Evolutionary conservation across 1,140 invertebrate species (phyloP), one percentile per base, ranked within the genome.

Genomic region (Cardiocondyla obscurior): DNA sequence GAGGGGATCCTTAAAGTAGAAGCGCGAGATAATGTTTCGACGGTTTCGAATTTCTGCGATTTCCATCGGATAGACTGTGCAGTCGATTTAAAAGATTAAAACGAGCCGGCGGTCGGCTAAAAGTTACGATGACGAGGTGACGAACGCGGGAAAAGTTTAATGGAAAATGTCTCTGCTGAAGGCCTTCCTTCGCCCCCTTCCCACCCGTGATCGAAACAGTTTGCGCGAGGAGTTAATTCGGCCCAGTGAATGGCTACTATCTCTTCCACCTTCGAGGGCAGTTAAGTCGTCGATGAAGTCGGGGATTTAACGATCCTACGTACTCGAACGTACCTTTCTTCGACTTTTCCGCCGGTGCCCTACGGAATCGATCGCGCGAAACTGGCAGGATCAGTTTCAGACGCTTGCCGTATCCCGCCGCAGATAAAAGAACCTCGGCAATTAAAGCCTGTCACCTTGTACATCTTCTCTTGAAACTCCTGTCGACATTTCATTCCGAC

Each of bases 211-310:
- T 82, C 86, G 86, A 88, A 85, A 88, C 87, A 88, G 74, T 85
- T 42, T 57, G 44, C 10, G 55, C 42, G 74, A 70, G 39, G 22
- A 83, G 87, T 83, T 88, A 82, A 88, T 87, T 88, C 83, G 82
- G 74, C 53, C 44, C 51, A 14, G 46, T 76, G 83, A 88, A 88
- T 87, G 74, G 83, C 87, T 57, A 76, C 83, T 88, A 88, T 88
- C 86, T 87, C 83, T 76, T 85, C 82, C 49, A 72, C 57, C 51
- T 87, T 82, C 82, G 65, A 55, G 86, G 77, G 51, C 64, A 83
- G 86, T 82, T 84, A 87, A 88, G 77, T 82, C 82, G 85, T 82
- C 86, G 83, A 87, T 82, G 83, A 87, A 72, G 65, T 83, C 49
- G 83, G 44, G 70, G 83, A 83, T 85, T 87, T 85, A 88, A 88